Evolutionary conservation across 2,888 invertebrate genomes (phyloP).

Genomic region (Carabus problematicus): DNA sequence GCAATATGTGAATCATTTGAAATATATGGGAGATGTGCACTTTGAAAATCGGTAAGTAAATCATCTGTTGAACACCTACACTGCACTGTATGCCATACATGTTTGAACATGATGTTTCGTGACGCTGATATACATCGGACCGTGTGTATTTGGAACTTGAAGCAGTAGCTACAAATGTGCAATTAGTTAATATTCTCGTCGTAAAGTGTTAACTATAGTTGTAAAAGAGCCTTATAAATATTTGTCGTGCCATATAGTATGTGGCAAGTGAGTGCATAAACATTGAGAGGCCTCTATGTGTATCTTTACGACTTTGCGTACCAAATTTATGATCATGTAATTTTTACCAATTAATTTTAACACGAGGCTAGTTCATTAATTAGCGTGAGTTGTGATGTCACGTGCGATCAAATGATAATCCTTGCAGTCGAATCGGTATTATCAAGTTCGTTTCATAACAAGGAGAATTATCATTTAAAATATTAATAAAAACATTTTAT

Average conservation of each 20-base stretch:
- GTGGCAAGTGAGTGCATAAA: conserved; percentile 35
- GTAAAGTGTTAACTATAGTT: conserved; percentile 38
- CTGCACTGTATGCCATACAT: too few relatives aligned
- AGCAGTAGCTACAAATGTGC: conserved; percentile 29
- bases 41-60: too few relatives aligned
- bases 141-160: not conserved
- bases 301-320: conserved; percentile 28
- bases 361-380: conserved; percentile 37
- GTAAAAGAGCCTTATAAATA: conserved; percentile 40
- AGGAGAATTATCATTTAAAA: conserved; percentile 8
- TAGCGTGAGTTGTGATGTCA: conserved; percentile 36
- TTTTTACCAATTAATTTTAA: conserved; percentile 41
- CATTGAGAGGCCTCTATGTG: conserved; percentile 26
- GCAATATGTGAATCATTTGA: too few relatives aligned
- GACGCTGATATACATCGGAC: too few relatives aligned
- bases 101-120: too few relatives aligned
- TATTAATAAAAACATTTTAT: too few relatives aligned
- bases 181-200: conserved; percentile 38
- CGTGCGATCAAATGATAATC: conserved; percentile 34
- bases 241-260: conserved; percentile 39
- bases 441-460: conserved; percentile 32
- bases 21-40: too few relatives aligned
- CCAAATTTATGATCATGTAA: conserved; percentile 37
- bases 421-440: conserved; percentile 22
- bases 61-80: too few relatives aligned